Base-by-base conservation (phyloP, 2,113 vertebrate species). In the Marmota flaviventris region DNA sequence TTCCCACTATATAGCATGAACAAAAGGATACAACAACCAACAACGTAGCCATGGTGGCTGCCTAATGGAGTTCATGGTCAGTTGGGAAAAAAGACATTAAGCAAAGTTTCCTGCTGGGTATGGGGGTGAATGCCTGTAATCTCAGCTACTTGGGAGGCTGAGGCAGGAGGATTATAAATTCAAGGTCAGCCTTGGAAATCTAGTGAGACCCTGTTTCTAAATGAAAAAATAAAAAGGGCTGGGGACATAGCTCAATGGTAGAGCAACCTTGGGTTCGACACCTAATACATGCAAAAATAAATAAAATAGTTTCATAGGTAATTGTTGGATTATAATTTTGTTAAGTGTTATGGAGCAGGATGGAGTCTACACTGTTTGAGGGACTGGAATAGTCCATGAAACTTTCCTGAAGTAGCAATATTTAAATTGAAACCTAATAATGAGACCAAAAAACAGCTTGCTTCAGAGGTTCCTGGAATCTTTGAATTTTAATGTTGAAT, bases 381-480 rank as follows among this genome's bases (percentile, higher is more conserved):
- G 34, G 34, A 5, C 10, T 61, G 37, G 34, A 56, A 63, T 58
- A 13, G 81, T 42, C 25, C 61, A 24, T 53, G n/a, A 72, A 61
- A 17, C 76, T 75, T 93, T 83, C 70, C 25, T 53, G 18, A 89
- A 48, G 53, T 83, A 95, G n/a, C 32, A 83, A 13, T 56, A 32
- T 63, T 97, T 97, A 93, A 95, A 85, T 27, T 76, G 42, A 91
- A 81, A 76, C 39, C 84, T 70, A n/a, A 39, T 51, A 70, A 75
- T 63, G 56, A 97, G 24, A 1, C 83, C 42, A 91, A 67, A 87
- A 83, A 61, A 93, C 34, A 61, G 22, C 73, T 81, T 97, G 51
- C 67, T 73, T 69, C 9, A 24, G 72, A 83, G 29, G 4, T 83
- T 86, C n/a, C 25, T 51, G 48, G 69, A 92, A 77, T 96, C 27